Conservation (phyloP, 2,888 invertebrate genomes). For the Abrostola triplasia region DNA sequence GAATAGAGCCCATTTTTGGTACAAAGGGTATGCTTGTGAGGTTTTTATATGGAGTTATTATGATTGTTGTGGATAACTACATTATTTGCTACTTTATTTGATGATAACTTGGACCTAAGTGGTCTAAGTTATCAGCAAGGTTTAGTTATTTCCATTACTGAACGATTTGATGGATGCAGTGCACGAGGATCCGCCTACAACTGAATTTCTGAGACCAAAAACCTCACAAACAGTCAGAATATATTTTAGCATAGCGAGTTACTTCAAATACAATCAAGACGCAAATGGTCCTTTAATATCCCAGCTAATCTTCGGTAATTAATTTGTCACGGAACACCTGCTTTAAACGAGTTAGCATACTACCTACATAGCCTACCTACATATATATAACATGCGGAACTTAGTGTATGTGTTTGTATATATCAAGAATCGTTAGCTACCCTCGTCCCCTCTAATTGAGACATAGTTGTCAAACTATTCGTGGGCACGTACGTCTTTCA, state of each 20-base stretch:
- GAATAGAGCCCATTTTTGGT: slow-evolving; percentile 8
- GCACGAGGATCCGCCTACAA: no score
- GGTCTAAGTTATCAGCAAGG: no score
- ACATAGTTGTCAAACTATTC: slow-evolving; percentile 52
- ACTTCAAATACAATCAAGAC: slow-evolving; percentile 35
- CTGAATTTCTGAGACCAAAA: no score
- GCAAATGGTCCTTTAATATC: slow-evolving; percentile 23
- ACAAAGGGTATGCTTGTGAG: slow-evolving; percentile 14
- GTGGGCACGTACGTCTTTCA: slow-evolving; percentile 42
- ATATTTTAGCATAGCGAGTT: background rate
- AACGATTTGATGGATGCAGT: no score
- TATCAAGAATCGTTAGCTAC: slow-evolving; percentile 36
- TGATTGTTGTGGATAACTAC: background rate
- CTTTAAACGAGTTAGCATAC: slow-evolving; percentile 27
- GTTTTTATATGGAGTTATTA: slow-evolving; percentile 8
- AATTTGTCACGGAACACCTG: slow-evolving; percentile 45
- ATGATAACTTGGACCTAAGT: no score
- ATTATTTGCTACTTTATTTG: no score
- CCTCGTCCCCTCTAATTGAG: slow-evolving; percentile 34
- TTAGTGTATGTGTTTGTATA: background rate
- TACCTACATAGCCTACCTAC: slow-evolving; percentile 5
- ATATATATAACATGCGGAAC: slow-evolving; percentile 12
- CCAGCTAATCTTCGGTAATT: slow-evolving; percentile 32
- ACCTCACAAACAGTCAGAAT: no score
- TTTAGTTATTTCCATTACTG: no score